Conservation (phyloP, 1,140 invertebrate species). For the Drosophila santomea region DNA sequence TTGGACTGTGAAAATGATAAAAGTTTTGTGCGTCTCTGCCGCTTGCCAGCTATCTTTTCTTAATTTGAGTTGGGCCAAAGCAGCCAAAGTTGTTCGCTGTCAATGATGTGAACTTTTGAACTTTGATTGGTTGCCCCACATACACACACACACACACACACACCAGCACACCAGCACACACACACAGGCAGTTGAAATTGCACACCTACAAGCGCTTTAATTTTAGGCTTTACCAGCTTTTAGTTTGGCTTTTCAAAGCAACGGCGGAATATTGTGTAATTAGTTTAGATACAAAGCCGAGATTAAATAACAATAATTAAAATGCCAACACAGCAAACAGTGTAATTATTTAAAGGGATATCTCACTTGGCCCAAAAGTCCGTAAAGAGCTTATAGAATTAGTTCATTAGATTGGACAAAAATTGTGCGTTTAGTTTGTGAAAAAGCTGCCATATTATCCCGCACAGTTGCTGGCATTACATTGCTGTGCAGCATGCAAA, state of each 20-base stretch:
- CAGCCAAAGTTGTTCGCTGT: conserved; percentile 65
- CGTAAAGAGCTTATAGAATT: too few species aligned
- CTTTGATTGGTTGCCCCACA: conserved; percentile 68
- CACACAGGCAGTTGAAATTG: neutral
- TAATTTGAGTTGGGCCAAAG: conserved; percentile 68
- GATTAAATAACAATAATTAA: neutral
- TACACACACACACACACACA: conserved; percentile 19
- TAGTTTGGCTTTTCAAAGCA: neutral
- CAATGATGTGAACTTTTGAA: conserved; percentile 78
- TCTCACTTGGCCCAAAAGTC: too few species aligned
- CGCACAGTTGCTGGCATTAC: too few species aligned
- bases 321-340: neutral
- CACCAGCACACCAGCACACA: neutral
- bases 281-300: neutral
- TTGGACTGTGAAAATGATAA: conserved; percentile 73
- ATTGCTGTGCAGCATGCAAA: neutral
- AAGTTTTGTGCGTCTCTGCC: conserved; percentile 57
- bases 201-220: conserved; percentile 17
- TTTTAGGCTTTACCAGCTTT: conserved; percentile 3
- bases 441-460: too few species aligned
- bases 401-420: too few species aligned
- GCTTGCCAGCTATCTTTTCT: conserved; percentile 66
- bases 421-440: neutral
- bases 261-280: neutral
- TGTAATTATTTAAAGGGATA: neutral